Percentiles rank a stretch among this genome's conserved stretches.
phyloP scores from a whole-genome alignment of 2,888 invertebrate genomes.

The Prosapia bicincta region DNA sequence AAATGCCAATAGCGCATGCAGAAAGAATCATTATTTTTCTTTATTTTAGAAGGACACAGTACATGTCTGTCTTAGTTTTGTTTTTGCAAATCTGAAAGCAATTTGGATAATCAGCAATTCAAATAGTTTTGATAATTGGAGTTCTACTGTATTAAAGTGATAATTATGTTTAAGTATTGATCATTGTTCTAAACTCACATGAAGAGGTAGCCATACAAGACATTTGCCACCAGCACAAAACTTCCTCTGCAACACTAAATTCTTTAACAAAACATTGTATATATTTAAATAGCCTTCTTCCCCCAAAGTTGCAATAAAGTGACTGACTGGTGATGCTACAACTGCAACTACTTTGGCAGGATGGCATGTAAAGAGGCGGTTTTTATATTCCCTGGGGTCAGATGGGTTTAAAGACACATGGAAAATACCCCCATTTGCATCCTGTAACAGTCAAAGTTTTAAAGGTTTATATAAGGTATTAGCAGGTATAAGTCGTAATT shows the following conservation, averaged over 20 bases:
- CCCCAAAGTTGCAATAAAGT: constrained; percentile 69
- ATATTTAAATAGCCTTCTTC: constrained; percentile 68
- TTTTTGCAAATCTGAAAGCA: no score
- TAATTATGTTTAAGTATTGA: no score
- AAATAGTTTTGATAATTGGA: no score
- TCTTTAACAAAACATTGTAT: constrained; percentile 62
- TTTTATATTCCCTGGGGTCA: constrained; percentile 12
- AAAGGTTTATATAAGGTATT: no score
- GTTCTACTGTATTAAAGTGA: no score
- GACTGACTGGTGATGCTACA: constrained; percentile 63
- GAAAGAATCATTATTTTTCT: no score
- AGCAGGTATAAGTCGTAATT: no score
- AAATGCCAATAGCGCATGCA: no score
- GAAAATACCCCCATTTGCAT: constrained; percentile 83
- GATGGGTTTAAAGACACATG: constrained; percentile 55
- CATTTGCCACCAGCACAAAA: constrained; percentile 55
- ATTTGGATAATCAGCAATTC: no score
- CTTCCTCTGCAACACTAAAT: constrained; percentile 57
- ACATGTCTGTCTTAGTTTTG: no score
- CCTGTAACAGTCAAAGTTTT: constrained; percentile 51
- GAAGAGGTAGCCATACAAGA: constrained; percentile 66
- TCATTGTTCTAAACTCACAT: constrained; percentile 51
- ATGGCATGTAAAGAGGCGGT: constrained; percentile 62
- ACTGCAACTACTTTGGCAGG: constrained; percentile 70
- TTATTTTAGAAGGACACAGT: no score